Percentiles rank a stretch among this genome's conserved stretches.
phyloP scores from a whole-genome alignment of 1,140 invertebrate genomes.

The Choristoneura fumiferana region DNA sequence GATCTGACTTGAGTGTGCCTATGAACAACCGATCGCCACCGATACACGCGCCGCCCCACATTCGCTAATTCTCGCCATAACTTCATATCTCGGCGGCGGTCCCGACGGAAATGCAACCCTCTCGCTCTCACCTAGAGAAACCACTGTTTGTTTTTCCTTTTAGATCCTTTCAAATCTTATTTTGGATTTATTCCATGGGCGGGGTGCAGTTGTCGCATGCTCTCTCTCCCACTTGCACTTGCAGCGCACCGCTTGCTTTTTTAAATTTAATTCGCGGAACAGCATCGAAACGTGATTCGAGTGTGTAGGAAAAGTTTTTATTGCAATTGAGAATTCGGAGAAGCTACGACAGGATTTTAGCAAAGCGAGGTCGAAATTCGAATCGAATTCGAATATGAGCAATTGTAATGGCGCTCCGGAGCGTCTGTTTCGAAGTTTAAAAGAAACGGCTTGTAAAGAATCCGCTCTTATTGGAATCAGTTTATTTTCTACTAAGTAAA shows the following conservation, averaged over 20 bases:
- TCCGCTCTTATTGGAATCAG: too few species aligned
- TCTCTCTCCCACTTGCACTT: constrained; percentile 52
- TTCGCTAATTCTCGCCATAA: constrained; percentile 73
- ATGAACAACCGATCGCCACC: constrained; percentile 33
- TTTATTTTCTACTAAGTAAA: too few species aligned
- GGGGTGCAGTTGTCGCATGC: constrained; percentile 63
- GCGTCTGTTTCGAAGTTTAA: too few species aligned
- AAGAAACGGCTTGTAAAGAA: too few species aligned
- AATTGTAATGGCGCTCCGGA: too few species aligned
- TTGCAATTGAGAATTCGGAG: constrained; percentile 66
- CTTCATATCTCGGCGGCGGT: constrained; percentile 65
- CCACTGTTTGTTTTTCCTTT: constrained; percentile 71
- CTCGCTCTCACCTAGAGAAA: constrained; percentile 71
- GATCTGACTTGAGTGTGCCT: too few species aligned
- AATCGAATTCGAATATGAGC: constrained; percentile 33
- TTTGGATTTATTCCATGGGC: constrained; percentile 76
- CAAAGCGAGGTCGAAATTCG: constrained; percentile 45
- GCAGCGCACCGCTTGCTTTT: constrained; percentile 60
- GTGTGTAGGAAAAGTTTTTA: constrained; percentile 66
- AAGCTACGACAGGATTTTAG: constrained; percentile 56
- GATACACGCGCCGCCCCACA: constrained; percentile 58
- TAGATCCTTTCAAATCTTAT: constrained; percentile 74
- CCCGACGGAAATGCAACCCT: constrained; percentile 44
- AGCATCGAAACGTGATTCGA: constrained; percentile 71
- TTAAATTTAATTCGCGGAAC: constrained; percentile 77